These are phyloP conservation scores for Leguminivora glycinivorella DNA, from an alignment of 1,140 invertebrate genomes.

Conservation along the genomic window DNA sequence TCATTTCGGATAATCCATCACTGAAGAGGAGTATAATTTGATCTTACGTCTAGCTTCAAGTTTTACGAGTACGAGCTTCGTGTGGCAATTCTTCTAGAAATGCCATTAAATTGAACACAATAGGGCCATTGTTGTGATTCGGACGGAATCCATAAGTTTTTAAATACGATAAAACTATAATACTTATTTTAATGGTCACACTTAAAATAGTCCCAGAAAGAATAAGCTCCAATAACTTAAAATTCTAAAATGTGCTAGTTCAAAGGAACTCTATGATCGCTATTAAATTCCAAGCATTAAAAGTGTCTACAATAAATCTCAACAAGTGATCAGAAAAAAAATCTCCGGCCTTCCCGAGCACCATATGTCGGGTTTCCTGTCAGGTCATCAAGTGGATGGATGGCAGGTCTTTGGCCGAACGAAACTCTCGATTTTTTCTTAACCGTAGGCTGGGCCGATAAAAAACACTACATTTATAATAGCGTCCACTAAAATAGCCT, in stretches of 20 bases:
- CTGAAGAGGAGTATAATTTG: background rate
- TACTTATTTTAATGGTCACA: background rate
- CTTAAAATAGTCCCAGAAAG: background rate
- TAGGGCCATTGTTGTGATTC: background rate
- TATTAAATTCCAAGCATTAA: background rate
- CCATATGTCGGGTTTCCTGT: conserved; percentile 52
- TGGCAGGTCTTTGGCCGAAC: conserved; percentile 36
- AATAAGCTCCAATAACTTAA: background rate
- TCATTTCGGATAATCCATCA: conserved; percentile 20
- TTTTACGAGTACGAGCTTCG: background rate
- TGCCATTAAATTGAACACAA: background rate
- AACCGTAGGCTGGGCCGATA: conserved; percentile 4
- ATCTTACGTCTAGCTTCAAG: background rate
- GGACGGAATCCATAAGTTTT: background rate
- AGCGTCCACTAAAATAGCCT: conserved; percentile 8
- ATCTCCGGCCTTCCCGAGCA: conserved; percentile 39
- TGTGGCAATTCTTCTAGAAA: background rate
- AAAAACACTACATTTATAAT: background rate
- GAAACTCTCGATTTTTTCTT: conserved; percentile 37
- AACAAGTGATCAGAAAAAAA: conserved; percentile 41
- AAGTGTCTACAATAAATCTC: conserved; percentile 30
- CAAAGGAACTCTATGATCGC: background rate
- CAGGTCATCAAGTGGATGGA: conserved; percentile 49
- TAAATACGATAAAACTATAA: background rate
- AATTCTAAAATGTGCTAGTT: background rate